A percentile compares a stretch with the other conserved stretches of the same genome.
Conservation (phyloP, 1,140 invertebrate genomes). For the Prorops nasuta region DNA sequence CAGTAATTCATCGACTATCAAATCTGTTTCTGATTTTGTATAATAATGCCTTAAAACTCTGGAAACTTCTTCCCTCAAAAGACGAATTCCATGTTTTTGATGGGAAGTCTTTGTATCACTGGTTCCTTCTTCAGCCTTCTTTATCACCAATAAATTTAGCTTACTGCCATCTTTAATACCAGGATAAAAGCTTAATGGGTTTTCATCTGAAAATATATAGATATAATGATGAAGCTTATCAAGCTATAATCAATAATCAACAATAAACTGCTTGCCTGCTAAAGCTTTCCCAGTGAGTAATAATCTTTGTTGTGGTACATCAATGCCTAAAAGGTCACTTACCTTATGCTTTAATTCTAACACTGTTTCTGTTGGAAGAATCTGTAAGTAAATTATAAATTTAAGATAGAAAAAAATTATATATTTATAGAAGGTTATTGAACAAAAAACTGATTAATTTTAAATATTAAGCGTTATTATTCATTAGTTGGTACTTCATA, state of each 20-base stretch:
- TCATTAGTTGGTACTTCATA: too few species aligned
- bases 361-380: slow-evolving; percentile 46
- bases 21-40: slow-evolving; percentile 44
- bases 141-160: slow-evolving; percentile 44
- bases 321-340: slow-evolving; percentile 42
- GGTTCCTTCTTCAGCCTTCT: slow-evolving; percentile 33
- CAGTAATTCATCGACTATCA: slow-evolving; percentile 48
- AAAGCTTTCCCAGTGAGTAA: slow-evolving; percentile 48
- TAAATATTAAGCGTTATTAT: too few species aligned
- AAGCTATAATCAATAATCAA: slow-evolving; percentile 11
- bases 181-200: slow-evolving; percentile 50
- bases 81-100: slow-evolving; percentile 32
- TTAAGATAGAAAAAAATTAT: slow-evolving; percentile 13
- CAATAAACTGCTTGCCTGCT: slow-evolving; percentile 34
- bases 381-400: slow-evolving; percentile 24
- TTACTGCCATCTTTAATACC: slow-evolving; percentile 52
- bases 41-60: slow-evolving; percentile 50
- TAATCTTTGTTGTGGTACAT: slow-evolving; percentile 46
- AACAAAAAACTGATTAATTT: slow-evolving; percentile 1
- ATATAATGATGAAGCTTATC: not conserved
- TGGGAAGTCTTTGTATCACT: slow-evolving; percentile 22
- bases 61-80: slow-evolving; percentile 44
- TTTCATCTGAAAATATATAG: slow-evolving; percentile 42
- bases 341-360: slow-evolving; percentile 48
- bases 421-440: not conserved